Evolutionary conservation across 2,113 vertebrate genomes (phyloP).

Genomic region (Pygoscelis adeliae): DNA sequence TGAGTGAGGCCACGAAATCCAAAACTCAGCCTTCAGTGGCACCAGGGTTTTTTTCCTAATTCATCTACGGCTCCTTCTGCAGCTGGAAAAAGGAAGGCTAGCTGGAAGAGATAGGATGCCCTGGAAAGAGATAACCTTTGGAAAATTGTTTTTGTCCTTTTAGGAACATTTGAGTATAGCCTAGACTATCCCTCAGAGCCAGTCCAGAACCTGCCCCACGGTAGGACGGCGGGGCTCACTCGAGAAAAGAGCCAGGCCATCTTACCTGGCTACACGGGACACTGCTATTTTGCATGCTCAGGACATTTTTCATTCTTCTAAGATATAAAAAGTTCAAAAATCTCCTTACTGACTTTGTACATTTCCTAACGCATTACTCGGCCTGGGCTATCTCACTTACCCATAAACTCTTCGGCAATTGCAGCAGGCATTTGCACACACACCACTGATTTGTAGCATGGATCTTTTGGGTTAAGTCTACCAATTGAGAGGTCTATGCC

Average conservation of each 20-base stretch:
- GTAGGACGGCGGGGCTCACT: accelerated
- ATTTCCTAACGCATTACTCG: neutral
- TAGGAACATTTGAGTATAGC: neutral
- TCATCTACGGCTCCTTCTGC: neutral
- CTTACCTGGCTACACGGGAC: neutral
- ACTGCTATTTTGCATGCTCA: neutral
- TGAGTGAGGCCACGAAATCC: neutral
- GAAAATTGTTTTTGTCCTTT: neutral
- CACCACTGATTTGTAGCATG: accelerated
- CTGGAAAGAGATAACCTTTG: neutral
- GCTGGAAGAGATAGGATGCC: neutral
- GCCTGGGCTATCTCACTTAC: neutral
- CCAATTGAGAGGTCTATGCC: accelerated
- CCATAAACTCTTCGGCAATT: neutral
- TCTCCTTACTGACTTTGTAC: neutral
- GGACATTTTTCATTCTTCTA: neutral
- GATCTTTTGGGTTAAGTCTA: neutral
- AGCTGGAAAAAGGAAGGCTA: neutral
- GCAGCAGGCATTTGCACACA: neutral
- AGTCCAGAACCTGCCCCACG: neutral
- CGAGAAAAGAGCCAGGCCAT: neutral
- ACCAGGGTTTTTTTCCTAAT: neutral
- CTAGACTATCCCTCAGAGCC: neutral
- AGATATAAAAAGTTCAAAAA: neutral
- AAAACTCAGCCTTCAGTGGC: neutral